Evolutionary conservation across 2,113 vertebrate species (phyloP), one percentile per base, ranked within the genome.

Genomic region (Tiliqua scincoides): DNA sequence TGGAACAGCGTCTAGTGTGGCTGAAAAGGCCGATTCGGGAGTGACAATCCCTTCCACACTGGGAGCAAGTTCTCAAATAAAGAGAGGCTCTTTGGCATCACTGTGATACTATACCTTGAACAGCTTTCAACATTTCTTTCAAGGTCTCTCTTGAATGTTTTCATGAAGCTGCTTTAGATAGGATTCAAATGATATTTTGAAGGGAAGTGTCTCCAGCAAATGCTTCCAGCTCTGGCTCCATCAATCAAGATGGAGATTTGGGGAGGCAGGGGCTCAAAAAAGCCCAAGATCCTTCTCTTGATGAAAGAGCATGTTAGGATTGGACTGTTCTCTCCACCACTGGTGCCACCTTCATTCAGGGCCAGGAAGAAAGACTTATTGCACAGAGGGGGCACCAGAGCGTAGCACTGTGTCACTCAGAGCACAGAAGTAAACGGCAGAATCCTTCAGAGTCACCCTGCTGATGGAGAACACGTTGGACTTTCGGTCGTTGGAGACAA

Each of bases 391-490:
- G 43, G 21, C 11, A 30, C 4, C 27, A 21, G 48, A 32, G 21
- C 43, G 59, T 62, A 12, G 21, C 65, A 67, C 86, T 73, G 85
- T 90, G 89, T 65, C 57, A 7, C 18, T 65, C 23, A 67, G 43
- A 23, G 35, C 74, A 59, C 79, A 85, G 67, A 65, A 83, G 43
- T 86, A 83, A 10, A 72, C 43, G 2, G 67, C 86, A 7, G 79
- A 32, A 3, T 90, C 86, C 20, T 48, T 54, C 18, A 83, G 43
- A 35, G 30, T 40, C 18, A 32, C 9, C 5, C 21, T 48, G 32
- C 25, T 7, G 17, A 80, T 43, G 25, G 37, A 62, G 1, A 80
- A 37, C 1, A 9, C 37, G 27, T 20, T 89, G n/a, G n/a, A 23
- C 18, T 68, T 76, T 59, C 35, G 40, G 52, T 37, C 27, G 7